Evolutionary conservation across 2,888 invertebrate species (phyloP), one percentile per base, ranked within the genome.

Genomic region (Tetropium fuscum): DNA sequence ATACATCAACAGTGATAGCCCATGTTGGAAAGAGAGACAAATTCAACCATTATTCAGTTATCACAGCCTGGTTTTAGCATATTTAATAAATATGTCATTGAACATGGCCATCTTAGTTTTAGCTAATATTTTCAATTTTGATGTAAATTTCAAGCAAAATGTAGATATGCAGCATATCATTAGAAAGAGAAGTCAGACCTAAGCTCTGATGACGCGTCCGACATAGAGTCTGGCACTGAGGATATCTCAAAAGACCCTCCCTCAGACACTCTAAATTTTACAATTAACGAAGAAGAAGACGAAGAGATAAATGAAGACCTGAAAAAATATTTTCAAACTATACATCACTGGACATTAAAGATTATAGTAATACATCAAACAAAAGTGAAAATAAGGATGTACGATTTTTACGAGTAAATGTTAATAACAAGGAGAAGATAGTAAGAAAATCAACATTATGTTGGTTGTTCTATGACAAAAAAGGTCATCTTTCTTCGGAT

Each of bases 301-400:
- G n/a, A n/a, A 30, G 30, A 30, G 30, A 30, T 30, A 30, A 30
- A 30, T 30, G 30, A 30, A 30, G 30, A 30, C 11, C n/a, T 30
- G 30, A 30, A 30, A n/a, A n/a, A 30, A 30, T 30, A 30, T 30
- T 30, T 30, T 30, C 30, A 30, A 30, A 30, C 30, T 30, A 30
- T 30, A 30, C 30, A 30, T 30, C 30, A 30, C 30, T 30, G 30
- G 30, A 30, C 30, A 30, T 30, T 30, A 30, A 30, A 30, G 30
- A 30, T 30, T 30, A 30, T 11, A 30, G 30, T 30, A 30, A 30
- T 30, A 30, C 30, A 30, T n/a, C n/a, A 30, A 30, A n/a, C n/a
- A 30, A 30, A 30, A 30, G 30, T 30, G 30, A 30, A 30, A 30
- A 30, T 30, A 30, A 30, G n/a, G 4, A 30, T 30, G 30, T 30